Percentiles rank a stretch among this genome's conserved stretches.
Evolutionary conservation across 2,797 vertebrate genomes (phyloP).

Genomic region (Sternarchorhynchus goeldii): DNA sequence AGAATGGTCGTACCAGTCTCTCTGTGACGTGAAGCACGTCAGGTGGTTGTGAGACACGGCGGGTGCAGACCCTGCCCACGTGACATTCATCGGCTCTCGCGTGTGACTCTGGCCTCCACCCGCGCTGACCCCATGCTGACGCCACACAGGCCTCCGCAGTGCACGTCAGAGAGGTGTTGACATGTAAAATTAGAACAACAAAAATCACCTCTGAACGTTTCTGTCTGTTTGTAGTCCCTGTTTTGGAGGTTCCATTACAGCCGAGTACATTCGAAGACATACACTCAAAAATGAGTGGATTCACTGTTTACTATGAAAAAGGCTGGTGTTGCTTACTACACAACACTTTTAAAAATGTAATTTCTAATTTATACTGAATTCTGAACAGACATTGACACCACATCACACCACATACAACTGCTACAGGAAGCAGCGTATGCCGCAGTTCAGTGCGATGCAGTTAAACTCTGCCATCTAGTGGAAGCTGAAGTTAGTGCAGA

Average conservation of each 20-base stretch:
- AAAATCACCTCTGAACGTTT: not conserved
- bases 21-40: not conserved
- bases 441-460: not conserved
- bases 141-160: conserved; percentile 54
- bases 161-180: not conserved
- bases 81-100: conserved; percentile 31
- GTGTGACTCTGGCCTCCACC: conserved; percentile 56
- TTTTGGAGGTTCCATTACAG: not conserved
- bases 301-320: conserved; percentile 19
- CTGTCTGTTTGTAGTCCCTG: not conserved
- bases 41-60: conserved; percentile 16
- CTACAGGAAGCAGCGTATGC: conserved; percentile 11
- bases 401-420: conserved; percentile 32
- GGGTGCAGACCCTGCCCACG: not conserved
- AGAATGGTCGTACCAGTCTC: too few relatives aligned
- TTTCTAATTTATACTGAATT: conserved; percentile 32
- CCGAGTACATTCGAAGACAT: conserved; percentile 10
- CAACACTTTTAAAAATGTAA: conserved; percentile 30
- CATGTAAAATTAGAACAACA: not conserved
- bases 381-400: conserved; percentile 13
- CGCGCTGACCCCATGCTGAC: conserved; percentile 56
- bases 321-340: not conserved
- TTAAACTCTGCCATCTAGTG: conserved; percentile 64
- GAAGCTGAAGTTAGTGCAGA: conserved; percentile 14
- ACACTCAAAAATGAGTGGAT: conserved; percentile 21